These are phyloP conservation scores for Ephydatia muelleri DNA, from an alignment of 37 sponge, comb jelly and placozoan species.

Conservation along the genomic window DNA sequence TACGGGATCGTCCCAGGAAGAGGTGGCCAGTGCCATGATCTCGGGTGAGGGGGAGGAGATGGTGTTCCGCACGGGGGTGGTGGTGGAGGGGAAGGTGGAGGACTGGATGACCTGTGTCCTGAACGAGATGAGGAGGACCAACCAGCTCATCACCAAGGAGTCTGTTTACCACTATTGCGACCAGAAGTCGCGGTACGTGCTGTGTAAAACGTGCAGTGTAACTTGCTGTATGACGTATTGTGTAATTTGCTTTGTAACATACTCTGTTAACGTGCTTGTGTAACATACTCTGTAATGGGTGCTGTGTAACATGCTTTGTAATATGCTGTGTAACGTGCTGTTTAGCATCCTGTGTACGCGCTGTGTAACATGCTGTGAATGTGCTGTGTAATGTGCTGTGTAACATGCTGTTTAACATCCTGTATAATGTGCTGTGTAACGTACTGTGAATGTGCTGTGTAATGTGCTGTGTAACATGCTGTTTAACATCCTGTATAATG, in stretches of 20 bases:
- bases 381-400: too few species aligned
- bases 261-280: background rate
- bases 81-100: constrained; percentile 97
- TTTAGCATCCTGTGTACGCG: too few species aligned
- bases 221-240: too few species aligned
- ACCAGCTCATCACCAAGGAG: constrained; percentile 94
- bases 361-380: background rate
- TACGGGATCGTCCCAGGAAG: constrained; percentile 73
- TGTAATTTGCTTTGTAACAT: background rate
- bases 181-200: constrained; percentile 58
- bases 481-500: background rate
- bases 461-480: background rate
- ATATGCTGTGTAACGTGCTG: background rate
- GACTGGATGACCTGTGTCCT: constrained; percentile 99
- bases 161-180: constrained; percentile 86
- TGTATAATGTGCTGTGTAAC: background rate
- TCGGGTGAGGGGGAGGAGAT: constrained; percentile 96
- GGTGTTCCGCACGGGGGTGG: constrained; percentile 84
- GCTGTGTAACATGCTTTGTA: too few species aligned
- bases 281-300: background rate
- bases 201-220: background rate
- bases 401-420: too few species aligned
- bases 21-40: constrained; percentile 90
- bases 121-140: constrained; percentile 95
- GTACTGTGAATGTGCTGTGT: background rate